Conservation (phyloP, 2,797 vertebrate species). For the Mormyrus hasselquistii region DNA sequence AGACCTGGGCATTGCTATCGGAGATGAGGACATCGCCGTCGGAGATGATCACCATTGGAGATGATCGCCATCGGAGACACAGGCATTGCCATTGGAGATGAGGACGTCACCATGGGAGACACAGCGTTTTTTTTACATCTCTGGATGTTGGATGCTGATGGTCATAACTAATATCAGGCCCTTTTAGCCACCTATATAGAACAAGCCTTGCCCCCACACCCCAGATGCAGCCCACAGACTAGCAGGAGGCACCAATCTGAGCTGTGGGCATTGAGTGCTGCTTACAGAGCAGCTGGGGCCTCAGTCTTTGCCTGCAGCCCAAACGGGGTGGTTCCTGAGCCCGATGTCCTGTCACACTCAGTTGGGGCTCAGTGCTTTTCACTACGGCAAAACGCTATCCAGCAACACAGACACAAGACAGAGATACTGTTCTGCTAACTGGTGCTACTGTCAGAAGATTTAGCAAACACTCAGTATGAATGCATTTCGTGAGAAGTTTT, state of each 20-base stretch:
- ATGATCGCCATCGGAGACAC: too few relatives aligned
- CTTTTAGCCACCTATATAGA: neutral
- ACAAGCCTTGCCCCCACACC: neutral
- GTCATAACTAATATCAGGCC: neutral
- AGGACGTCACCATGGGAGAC: too few relatives aligned
- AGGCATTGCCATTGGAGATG: too few relatives aligned
- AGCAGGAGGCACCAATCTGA: neutral
- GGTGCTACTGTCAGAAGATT: neutral
- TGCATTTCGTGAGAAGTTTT: neutral
- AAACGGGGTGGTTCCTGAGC: neutral
- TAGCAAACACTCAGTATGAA: neutral
- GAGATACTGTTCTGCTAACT: neutral
- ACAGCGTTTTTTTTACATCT: neutral
- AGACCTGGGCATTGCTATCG: too few relatives aligned
- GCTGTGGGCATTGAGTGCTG: neutral
- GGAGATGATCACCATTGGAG: too few relatives aligned
- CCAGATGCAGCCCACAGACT: neutral
- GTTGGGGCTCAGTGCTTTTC: neutral
- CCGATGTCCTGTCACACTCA: neutral
- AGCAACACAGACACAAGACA: neutral
- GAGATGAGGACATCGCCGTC: too few relatives aligned
- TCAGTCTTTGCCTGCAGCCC: neutral
- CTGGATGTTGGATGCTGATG: neutral
- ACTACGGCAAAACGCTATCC: neutral
- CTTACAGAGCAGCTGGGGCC: neutral